Evolutionary conservation across 2,797 vertebrate genomes (phyloP).

Genomic region (Acipenser oxyrinchus): DNA sequence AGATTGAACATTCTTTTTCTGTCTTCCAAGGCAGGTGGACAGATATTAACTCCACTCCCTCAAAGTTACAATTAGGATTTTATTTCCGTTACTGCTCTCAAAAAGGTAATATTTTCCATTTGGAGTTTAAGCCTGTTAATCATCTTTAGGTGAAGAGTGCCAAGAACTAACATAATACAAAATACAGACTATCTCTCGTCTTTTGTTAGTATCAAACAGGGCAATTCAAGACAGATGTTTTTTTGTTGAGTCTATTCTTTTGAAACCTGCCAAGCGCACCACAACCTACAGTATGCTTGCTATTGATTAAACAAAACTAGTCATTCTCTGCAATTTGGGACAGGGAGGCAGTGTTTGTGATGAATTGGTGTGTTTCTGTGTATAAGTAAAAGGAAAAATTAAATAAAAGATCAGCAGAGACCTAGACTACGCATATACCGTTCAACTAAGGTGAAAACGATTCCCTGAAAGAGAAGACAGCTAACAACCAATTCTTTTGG

Average conservation of each 20-base stretch:
- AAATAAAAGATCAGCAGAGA: no score
- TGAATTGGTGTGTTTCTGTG: slow-evolving; percentile 43
- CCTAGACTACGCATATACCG: no score
- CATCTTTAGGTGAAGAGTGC: slow-evolving; percentile 36
- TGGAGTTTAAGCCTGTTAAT: slow-evolving; percentile 42
- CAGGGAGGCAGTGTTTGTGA: slow-evolving; percentile 33
- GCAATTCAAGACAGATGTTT: slow-evolving; percentile 56
- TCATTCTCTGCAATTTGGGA: slow-evolving; percentile 39
- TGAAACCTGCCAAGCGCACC: slow-evolving; percentile 40
- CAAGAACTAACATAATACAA: slow-evolving; percentile 47
- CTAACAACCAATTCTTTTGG: no score
- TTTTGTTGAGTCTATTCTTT: slow-evolving; percentile 41
- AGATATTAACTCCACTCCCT: slow-evolving; percentile 31
- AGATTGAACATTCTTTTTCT: slow-evolving; percentile 29
- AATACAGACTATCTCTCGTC: slow-evolving; percentile 32
- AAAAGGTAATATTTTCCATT: slow-evolving; percentile 28
- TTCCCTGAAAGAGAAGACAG: no score
- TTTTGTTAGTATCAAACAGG: slow-evolving; percentile 42
- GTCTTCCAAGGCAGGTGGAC: slow-evolving; percentile 26
- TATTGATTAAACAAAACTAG: slow-evolving; percentile 45
- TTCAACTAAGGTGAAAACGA: no score
- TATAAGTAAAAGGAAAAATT: slow-evolving; percentile 21
- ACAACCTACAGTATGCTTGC: slow-evolving; percentile 36
- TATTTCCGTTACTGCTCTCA: slow-evolving; percentile 25
- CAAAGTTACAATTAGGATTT: slow-evolving; percentile 32